Base-by-base conservation (phyloP, 2,888 invertebrate species). In the Trissolcus japonicus region DNA sequence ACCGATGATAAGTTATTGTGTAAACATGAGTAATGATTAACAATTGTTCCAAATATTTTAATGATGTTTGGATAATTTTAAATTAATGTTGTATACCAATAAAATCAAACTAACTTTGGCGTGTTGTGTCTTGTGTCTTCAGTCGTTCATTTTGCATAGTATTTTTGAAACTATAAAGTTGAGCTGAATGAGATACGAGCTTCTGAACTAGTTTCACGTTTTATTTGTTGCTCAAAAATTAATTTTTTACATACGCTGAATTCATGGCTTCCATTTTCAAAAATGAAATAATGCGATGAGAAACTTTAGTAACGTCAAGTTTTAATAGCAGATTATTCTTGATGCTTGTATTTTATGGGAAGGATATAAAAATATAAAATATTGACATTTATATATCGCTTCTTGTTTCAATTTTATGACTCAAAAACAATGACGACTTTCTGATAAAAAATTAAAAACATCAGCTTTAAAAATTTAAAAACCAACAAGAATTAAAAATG, bases 121-220 rank as follows among this genome's bases (percentile, higher is more conserved):
- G 13, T 48, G 54, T 35, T 61, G 73, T 62, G 41, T 67, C 48
- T 40, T 61, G 50, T 66, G 50, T 61, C 55, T 74, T 67, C 62
- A 67, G 62, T 67, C 67, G 57, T 63, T 56, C 67, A 67, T 68
- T 68, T 61, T 68, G 63, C 53, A 56, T 68, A 63, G 68, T 68
- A 74, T 75, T 68, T 74, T 62, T 67, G 74, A 67, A 74, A 62
- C 67, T 74, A 56, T 66, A 66, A 61, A 61, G 66, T 67, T 57
- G 57, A 74, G 67, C 62, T 57, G 74, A 57, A 74, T 66, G 56
- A 73, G 67, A 67, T 67, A 57, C 74, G 57, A 63, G 68, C 62
- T 75, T 68, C 63, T 68, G 62, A 68, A 68, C 68, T 63, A 59
- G 54, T 25, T 25, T 25, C 25, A 25, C 6, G 6, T 25, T 25